Evolutionary conservation across 2,113 vertebrate genomes (phyloP).

Genomic region (Trematomus loennbergii): DNA sequence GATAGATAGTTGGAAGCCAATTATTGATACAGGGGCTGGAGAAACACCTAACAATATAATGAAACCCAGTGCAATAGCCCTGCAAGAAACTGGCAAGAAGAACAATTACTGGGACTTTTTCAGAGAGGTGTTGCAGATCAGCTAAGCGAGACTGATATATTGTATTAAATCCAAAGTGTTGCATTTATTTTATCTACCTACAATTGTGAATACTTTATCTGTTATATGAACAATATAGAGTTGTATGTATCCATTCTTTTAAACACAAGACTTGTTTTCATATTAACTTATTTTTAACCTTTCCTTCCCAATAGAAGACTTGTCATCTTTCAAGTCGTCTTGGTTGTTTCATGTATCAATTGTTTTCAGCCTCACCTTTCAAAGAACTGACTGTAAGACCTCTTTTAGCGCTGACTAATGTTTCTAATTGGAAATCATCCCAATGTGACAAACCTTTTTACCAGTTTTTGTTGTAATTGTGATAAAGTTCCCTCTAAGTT

Average conservation of each 20-base stretch:
- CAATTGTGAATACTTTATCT: background rate
- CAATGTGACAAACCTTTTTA: slow-evolving; percentile 2
- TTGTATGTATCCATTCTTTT: background rate
- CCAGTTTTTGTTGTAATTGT: slow-evolving; percentile 16
- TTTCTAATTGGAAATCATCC: slow-evolving; percentile 19
- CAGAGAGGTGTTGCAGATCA: slow-evolving; percentile 2
- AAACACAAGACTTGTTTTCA: background rate
- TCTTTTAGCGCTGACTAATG: slow-evolving; percentile 12
- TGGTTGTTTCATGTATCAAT: background rate
- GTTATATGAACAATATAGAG: background rate
- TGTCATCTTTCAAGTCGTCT: slow-evolving; percentile 9
- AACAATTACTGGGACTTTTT: background rate
- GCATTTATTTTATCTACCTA: background rate
- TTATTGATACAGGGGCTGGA: slow-evolving; percentile 14
- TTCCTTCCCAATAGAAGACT: background rate
- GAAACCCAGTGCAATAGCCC: slow-evolving; percentile 33
- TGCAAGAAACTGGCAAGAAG: slow-evolving; percentile 14
- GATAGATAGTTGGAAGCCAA: slow-evolving; percentile 9
- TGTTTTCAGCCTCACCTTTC: background rate
- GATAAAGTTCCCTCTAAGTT: slow-evolving; percentile 14
- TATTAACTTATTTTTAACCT: background rate
- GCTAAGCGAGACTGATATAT: background rate
- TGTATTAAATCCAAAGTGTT: background rate
- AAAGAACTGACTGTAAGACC: slow-evolving; percentile 11
- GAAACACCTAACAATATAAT: slow-evolving; percentile 11